Percentiles rank a stretch among this genome's conserved stretches.
Evolutionary conservation across 2,888 invertebrate genomes (phyloP).

Genomic region (Yponomeuta malinellus): DNA sequence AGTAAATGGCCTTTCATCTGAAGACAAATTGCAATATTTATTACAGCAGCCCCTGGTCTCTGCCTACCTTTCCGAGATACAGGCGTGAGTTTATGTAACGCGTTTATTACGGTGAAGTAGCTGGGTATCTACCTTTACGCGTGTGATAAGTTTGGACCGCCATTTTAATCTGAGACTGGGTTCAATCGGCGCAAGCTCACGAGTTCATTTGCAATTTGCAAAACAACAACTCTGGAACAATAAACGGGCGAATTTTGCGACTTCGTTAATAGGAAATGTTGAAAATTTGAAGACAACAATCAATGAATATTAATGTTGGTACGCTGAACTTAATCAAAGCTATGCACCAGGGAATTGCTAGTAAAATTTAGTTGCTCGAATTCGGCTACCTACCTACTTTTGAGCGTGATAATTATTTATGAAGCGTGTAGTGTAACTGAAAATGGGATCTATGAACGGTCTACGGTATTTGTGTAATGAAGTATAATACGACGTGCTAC

Average conservation of each 20-base stretch:
- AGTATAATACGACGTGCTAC: too few species aligned
- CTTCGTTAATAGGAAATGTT: constrained; percentile 21
- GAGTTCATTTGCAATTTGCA: not conserved
- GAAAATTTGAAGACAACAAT: constrained; percentile 44
- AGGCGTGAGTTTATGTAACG: too few species aligned
- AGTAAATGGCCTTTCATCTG: not conserved
- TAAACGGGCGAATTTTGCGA: constrained; percentile 36
- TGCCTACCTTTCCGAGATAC: not conserved
- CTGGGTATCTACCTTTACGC: too few species aligned
- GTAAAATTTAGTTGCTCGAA: not conserved
- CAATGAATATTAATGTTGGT: constrained; percentile 51
- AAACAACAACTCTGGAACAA: constrained; percentile 39
- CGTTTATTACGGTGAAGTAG: too few species aligned
- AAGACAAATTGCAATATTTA: not conserved
- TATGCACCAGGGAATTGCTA: not conserved
- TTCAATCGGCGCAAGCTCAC: not conserved
- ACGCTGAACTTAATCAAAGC: not conserved
- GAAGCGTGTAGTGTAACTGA: too few species aligned
- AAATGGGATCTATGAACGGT: too few species aligned
- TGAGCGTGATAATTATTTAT: too few species aligned
- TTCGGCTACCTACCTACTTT: too few species aligned
- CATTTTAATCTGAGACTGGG: not conserved
- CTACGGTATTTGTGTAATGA: too few species aligned
- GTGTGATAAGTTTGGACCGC: too few species aligned
- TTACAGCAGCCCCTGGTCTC: not conserved